phyloP scores from a whole-genome alignment of 2,797 vertebrate genomes.

The Enoplosus armatus region DNA sequence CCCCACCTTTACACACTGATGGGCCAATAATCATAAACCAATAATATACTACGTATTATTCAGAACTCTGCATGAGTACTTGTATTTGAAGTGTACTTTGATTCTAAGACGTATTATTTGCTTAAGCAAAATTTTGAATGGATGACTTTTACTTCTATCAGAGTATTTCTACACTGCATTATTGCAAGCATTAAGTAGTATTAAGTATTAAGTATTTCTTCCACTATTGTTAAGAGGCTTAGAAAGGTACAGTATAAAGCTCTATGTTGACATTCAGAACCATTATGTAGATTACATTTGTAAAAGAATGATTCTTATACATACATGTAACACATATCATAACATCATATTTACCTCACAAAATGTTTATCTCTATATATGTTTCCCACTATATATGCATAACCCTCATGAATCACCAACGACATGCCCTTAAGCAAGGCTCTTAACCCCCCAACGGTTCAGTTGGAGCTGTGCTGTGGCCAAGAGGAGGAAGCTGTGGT shows the following conservation, averaged over 20 bases:
- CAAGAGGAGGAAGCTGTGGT: constrained; percentile 6
- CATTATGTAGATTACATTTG: not conserved
- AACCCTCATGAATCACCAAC: constrained; percentile 1
- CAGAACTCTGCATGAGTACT: not conserved
- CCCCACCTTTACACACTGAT: too few relatives aligned
- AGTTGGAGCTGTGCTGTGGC: constrained; percentile 18
- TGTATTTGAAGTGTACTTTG: not conserved
- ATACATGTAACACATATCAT: not conserved
- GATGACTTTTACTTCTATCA: not conserved
- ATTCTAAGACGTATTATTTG: not conserved
- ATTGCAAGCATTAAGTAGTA: too few relatives aligned
- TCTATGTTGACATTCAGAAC: not conserved
- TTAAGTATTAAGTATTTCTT: not conserved
- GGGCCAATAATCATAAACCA: too few relatives aligned
- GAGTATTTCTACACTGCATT: not conserved
- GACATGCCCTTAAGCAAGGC: not conserved
- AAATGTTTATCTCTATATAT: not conserved
- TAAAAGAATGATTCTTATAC: not conserved
- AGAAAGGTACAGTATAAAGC: not conserved
- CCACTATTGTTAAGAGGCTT: not conserved
- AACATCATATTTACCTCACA: not conserved
- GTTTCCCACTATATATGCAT: too few relatives aligned
- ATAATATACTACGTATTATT: too few relatives aligned
- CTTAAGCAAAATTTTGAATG: not conserved
- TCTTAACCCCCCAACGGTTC: constrained; percentile 7